Percentiles rank a stretch among this genome's conserved stretches.
These are phyloP conservation scores for Microctonus aethiopoides DNA, from an alignment of 2,888 invertebrate species.

Conservation along the genomic window DNA sequence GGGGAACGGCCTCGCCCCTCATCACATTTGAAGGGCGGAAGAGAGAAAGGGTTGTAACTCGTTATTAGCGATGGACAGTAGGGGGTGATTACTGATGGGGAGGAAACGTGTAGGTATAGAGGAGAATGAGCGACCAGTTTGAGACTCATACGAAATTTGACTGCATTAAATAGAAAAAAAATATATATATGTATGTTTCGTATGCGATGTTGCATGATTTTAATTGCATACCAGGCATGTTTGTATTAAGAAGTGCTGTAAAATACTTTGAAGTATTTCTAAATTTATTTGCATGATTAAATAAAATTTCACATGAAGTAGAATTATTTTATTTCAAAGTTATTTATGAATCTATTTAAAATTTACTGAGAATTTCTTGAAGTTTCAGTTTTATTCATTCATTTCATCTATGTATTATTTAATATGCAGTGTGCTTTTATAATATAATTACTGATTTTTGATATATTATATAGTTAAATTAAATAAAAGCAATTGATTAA, in stretches of 20 bases:
- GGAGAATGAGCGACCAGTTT: neutral
- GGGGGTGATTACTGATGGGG: slow-evolving; percentile 56
- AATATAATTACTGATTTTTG: neutral
- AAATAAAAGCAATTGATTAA: neutral
- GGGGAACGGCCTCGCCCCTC: slow-evolving; percentile 40
- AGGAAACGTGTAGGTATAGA: neutral
- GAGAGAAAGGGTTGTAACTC: slow-evolving; percentile 62
- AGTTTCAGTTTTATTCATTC: neutral
- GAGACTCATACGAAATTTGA: neutral
- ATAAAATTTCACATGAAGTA: too few relatives aligned
- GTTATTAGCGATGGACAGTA: slow-evolving; percentile 58
- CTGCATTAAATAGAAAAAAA: too few relatives aligned
- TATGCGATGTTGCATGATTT: too few relatives aligned
- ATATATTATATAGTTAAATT: neutral
- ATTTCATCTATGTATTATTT: neutral
- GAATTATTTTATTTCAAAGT: too few relatives aligned
- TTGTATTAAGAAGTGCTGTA: too few relatives aligned
- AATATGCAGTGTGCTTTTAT: neutral
- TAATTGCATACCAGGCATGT: too few relatives aligned
- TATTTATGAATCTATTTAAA: neutral
- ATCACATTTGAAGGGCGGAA: slow-evolving; percentile 13
- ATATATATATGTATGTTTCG: too few relatives aligned
- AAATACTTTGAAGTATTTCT: too few relatives aligned
- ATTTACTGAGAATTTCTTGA: neutral
- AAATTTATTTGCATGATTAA: too few relatives aligned